Evolutionary conservation across 2,888 invertebrate species (phyloP).

Genomic region (Trichacis sp.): DNA sequence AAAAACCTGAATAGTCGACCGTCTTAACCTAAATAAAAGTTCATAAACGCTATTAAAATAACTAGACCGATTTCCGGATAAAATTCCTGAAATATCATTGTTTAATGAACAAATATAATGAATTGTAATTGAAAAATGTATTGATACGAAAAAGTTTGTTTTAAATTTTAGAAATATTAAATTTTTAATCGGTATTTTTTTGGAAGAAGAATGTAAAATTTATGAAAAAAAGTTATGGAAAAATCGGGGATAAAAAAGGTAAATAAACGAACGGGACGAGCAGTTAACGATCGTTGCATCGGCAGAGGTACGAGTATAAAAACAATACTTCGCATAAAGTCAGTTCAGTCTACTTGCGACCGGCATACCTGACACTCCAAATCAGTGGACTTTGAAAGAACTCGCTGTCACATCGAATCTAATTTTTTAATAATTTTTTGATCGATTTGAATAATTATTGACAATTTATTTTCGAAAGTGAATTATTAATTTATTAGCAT

Average conservation of each 20-base stretch:
- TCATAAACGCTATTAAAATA: too few relatives aligned
- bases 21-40: too few relatives aligned
- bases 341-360: constrained; percentile 63
- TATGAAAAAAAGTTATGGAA: too few relatives aligned
- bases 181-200: too few relatives aligned
- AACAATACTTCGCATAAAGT: constrained; percentile 64
- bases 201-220: too few relatives aligned
- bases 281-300: constrained; percentile 6
- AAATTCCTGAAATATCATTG: too few relatives aligned
- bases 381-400: constrained; percentile 25
- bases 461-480: not conserved
- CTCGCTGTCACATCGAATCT: not conserved
- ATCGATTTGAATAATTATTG: not conserved
- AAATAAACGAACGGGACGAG: constrained; percentile 8
- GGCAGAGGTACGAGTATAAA: constrained; percentile 51
- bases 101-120: too few relatives aligned
- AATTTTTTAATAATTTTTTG: not conserved
- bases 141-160: too few relatives aligned
- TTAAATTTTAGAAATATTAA: too few relatives aligned
- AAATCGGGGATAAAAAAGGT: not conserved
- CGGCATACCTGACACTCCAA: constrained; percentile 61
- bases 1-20: too few relatives aligned
- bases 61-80: too few relatives aligned
- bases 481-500: constrained; percentile 36
- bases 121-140: too few relatives aligned